phyloP scores from a whole-genome alignment of 2,113 vertebrate genomes.

The Lycaon pictus region DNA sequence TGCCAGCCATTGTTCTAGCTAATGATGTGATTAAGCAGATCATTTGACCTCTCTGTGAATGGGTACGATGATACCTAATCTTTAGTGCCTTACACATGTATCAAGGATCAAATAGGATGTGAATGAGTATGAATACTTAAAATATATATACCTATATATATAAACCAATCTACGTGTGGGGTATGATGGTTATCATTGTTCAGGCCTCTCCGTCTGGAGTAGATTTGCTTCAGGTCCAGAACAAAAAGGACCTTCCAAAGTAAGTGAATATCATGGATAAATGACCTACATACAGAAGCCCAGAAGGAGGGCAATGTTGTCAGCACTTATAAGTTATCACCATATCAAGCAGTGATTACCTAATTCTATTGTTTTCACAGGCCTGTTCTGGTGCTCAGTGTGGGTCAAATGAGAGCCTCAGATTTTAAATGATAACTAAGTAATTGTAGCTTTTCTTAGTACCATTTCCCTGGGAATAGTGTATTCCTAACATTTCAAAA shows the following conservation, averaged over 20 bases:
- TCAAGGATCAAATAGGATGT: slow-evolving; percentile 49
- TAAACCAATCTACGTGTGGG: background rate
- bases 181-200: slow-evolving; percentile 5
- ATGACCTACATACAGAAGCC: background rate
- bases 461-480: background rate
- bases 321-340: slow-evolving; percentile 29
- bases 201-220: background rate
- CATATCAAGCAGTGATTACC: background rate
- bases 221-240: background rate
- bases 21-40: slow-evolving; percentile 48
- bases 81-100: background rate
- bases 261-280: background rate
- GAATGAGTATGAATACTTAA: background rate
- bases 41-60: slow-evolving; percentile 50
- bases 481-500: background rate
- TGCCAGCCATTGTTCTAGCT: slow-evolving; percentile 40
- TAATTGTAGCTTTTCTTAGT: background rate
- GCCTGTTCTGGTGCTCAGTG: background rate
- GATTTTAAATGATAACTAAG: background rate
- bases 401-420: background rate
- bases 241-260: slow-evolving; percentile 30
- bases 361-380: background rate
- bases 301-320: background rate
- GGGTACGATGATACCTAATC: slow-evolving; percentile 42
- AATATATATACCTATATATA: background rate